Conservation (phyloP, 1,140 invertebrate species). For the Melanaphis sacchari region DNA sequence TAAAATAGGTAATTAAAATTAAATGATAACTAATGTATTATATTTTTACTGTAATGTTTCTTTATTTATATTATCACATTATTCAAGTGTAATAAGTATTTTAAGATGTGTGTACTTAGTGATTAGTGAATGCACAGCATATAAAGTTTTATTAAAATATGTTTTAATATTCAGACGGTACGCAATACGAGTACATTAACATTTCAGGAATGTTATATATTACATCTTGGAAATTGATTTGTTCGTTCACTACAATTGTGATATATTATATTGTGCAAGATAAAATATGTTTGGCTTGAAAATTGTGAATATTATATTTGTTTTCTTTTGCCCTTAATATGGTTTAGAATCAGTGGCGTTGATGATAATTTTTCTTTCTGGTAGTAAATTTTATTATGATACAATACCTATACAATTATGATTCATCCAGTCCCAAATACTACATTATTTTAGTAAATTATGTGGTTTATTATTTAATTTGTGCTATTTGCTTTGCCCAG, state of each 20-base stretch:
- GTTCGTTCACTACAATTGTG: conserved; percentile 1
- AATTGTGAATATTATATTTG: background rate
- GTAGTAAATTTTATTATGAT: background rate
- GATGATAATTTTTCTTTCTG: background rate
- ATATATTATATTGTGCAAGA: background rate
- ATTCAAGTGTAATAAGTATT: background rate
- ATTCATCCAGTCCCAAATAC: no score
- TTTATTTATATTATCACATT: background rate
- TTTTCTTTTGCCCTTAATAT: background rate
- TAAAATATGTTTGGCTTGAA: background rate
- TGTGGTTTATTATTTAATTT: background rate
- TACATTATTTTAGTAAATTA: background rate
- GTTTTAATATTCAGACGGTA: background rate
- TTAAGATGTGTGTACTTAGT: background rate
- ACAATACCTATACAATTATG: no score
- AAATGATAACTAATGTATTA: background rate
- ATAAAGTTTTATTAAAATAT: background rate
- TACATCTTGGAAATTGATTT: background rate
- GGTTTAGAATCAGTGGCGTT: background rate
- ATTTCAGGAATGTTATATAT: background rate
- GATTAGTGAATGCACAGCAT: background rate
- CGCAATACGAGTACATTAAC: background rate
- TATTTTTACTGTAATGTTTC: background rate
- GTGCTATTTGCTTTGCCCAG: background rate
- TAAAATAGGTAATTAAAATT: background rate